phyloP scores from a whole-genome alignment of 35 echinoderm and acorn worm genomes.

The Ptychodera flava region DNA sequence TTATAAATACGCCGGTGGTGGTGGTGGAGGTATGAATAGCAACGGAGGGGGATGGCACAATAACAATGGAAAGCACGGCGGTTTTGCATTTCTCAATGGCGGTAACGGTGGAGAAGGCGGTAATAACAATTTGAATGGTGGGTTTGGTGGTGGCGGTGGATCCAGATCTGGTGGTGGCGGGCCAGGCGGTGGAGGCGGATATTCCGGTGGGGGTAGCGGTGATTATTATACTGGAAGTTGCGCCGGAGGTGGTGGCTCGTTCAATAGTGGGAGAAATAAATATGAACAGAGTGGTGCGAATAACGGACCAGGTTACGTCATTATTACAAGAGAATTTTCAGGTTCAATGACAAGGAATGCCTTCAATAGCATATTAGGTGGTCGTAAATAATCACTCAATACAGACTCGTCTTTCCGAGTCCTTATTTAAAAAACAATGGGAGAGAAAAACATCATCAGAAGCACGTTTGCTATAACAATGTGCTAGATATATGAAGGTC shows the following conservation, averaged over 20 bases:
- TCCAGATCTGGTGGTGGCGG: background rate
- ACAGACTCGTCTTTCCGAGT: no score
- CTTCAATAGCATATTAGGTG: no score
- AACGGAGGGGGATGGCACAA: background rate
- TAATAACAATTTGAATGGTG: background rate
- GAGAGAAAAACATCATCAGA: no score
- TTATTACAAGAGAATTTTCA: background rate
- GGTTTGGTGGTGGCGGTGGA: background rate
- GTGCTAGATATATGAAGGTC: no score
- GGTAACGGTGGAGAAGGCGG: background rate
- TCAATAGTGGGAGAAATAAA: background rate
- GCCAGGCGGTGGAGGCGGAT: background rate
- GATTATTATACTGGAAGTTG: background rate
- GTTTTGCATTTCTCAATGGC: background rate
- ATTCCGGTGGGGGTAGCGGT: background rate
- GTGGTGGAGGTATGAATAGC: background rate
- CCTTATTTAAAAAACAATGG: no score
- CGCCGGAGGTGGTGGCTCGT: background rate
- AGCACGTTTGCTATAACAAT: no score
- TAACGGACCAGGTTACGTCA: background rate
- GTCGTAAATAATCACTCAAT: no score
- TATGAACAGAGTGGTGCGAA: background rate
- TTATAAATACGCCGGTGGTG: background rate
- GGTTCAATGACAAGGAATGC: no score
- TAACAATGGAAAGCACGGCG: background rate